phyloP scores from a whole-genome alignment of 2,113 vertebrate species.

The Ptychochromis oligacanthus region DNA sequence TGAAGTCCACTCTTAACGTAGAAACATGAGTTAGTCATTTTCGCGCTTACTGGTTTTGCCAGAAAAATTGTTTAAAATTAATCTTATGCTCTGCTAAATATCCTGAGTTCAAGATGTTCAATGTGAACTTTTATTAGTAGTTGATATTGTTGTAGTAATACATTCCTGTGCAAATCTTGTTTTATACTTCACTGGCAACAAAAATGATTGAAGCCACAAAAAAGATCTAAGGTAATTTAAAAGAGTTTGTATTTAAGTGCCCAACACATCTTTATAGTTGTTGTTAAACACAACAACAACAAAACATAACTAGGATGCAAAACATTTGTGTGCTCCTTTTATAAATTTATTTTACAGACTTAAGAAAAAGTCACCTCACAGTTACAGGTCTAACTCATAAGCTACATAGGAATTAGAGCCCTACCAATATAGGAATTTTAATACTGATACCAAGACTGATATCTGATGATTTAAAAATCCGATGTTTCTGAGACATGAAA shows the following conservation, averaged over 20 bases:
- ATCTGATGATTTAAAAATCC: background rate
- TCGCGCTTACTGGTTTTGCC: background rate
- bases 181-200: background rate
- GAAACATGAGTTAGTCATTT: background rate
- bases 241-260: background rate
- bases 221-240: background rate
- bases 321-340: background rate
- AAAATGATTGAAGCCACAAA: background rate
- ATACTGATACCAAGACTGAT: background rate
- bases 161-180: no score
- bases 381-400: background rate
- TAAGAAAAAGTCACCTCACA: background rate
- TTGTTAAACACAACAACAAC: background rate
- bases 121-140: background rate
- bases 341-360: background rate
- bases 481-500: no score
- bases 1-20: background rate
- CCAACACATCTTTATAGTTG: background rate
- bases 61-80: background rate
- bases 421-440: background rate
- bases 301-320: background rate
- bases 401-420: background rate
- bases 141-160: background rate
- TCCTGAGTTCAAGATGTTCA: background rate
- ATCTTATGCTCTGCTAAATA: background rate